Conservation (phyloP, 2,888 invertebrate genomes). For the Sclerodermus sp. region DNA sequence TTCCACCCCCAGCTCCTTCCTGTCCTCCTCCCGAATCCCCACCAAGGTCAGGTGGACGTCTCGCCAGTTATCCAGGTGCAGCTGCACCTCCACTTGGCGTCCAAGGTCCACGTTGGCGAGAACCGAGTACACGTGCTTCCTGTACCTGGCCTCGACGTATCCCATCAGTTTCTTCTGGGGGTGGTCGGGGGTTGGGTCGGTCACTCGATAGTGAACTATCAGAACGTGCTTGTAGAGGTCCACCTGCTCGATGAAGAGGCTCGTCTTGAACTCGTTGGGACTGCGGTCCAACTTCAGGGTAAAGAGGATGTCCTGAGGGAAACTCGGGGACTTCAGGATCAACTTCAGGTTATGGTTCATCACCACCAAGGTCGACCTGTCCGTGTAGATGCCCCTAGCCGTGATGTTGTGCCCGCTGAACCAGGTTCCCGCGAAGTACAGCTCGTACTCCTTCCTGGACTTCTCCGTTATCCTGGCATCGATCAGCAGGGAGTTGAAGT, state of each 20-base stretch:
- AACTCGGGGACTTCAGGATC: conserved; percentile 72
- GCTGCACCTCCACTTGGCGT: conserved; percentile 68
- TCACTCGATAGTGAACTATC: conserved; percentile 54
- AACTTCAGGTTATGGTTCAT: conserved; percentile 72
- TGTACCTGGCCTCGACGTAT: conserved; percentile 69
- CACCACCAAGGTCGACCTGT: conserved; percentile 68
- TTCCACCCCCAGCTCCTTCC: conserved; percentile 71
- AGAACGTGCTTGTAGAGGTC: conserved; percentile 70
- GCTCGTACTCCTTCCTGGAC: conserved; percentile 67
- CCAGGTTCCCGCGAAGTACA: conserved; percentile 76
- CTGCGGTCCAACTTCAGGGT: conserved; percentile 71
- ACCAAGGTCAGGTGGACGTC: conserved; percentile 73
- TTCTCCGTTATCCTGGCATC: conserved; percentile 71
- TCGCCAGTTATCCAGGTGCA: conserved; percentile 78
- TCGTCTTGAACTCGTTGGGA: conserved; percentile 68
- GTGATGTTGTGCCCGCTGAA: conserved; percentile 76
- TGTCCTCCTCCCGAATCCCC: conserved; percentile 63
- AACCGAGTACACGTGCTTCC: conserved; percentile 70
- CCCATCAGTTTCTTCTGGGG: conserved; percentile 62
- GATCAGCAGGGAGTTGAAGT: conserved; percentile 70
- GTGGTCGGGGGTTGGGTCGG: conserved; percentile 62
- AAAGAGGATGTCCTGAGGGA: conserved; percentile 66
- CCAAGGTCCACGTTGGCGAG: conserved; percentile 68
- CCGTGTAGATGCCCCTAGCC: conserved; percentile 73
- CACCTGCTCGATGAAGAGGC: conserved; percentile 67